These are phyloP conservation scores for Huso huso DNA, from an alignment of 2,797 vertebrate species.

Conservation along the genomic window DNA sequence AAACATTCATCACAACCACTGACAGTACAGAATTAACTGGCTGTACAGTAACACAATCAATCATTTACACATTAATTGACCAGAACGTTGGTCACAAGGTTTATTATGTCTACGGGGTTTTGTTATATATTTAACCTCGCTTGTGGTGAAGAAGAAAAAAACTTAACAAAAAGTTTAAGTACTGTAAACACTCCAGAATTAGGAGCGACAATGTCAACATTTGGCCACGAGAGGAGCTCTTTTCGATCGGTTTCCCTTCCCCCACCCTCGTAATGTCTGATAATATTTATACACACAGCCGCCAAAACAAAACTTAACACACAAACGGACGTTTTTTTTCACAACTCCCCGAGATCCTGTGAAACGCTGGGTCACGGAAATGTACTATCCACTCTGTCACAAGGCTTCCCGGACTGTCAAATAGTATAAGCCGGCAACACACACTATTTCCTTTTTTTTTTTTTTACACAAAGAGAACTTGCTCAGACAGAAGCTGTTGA, in stretches of 20 bases:
- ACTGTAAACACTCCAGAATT: too few relatives aligned
- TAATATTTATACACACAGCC: constrained; percentile 14
- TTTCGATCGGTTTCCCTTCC: constrained; percentile 48
- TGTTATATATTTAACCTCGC: too few relatives aligned
- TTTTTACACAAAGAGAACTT: constrained; percentile 67
- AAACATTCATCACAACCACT: too few relatives aligned
- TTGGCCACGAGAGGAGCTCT: constrained; percentile 37
- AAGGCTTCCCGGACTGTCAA: not conserved
- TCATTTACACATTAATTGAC: too few relatives aligned
- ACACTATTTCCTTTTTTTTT: not conserved
- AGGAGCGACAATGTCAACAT: constrained; percentile 44
- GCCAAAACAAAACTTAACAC: constrained; percentile 9
- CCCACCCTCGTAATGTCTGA: constrained; percentile 37
- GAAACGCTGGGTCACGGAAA: constrained; percentile 1
- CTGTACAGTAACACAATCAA: too few relatives aligned
- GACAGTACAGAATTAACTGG: too few relatives aligned
- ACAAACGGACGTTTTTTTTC: constrained; percentile 11
- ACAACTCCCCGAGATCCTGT: not conserved
- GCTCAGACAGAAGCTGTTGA: not conserved
- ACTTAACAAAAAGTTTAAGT: too few relatives aligned
- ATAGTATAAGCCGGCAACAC: constrained; percentile 14
- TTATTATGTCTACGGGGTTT: too few relatives aligned
- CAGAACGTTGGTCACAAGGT: too few relatives aligned
- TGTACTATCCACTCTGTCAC: constrained; percentile 2
- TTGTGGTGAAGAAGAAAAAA: too few relatives aligned